phyloP scores from a whole-genome alignment of 2,888 invertebrate genomes.

The Macrosiphum euphorbiae region DNA sequence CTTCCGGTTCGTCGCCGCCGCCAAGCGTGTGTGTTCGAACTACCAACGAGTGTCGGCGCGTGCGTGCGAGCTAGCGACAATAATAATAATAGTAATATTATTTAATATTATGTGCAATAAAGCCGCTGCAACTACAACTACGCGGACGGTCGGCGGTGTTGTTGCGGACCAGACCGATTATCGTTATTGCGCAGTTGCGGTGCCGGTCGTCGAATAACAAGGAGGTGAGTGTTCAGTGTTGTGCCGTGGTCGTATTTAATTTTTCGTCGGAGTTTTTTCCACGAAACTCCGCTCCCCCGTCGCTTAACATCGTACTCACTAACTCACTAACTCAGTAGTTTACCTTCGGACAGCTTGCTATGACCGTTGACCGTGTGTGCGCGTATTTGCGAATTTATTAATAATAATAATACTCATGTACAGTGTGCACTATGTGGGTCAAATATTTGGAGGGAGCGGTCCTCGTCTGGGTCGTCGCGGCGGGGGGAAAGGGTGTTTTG shows the following conservation, averaged over 20 bases:
- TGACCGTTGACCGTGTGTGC: neutral
- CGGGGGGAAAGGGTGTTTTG: constrained; percentile 47
- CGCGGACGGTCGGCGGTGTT: constrained; percentile 5
- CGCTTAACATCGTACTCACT: neutral
- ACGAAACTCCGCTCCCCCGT: neutral
- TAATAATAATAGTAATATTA: neutral
- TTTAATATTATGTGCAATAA: neutral
- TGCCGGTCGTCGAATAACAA: neutral
- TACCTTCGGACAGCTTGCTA: neutral
- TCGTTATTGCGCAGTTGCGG: constrained; percentile 26
- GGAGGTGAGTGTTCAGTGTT: constrained; percentile 34
- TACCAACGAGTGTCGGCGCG: neutral
- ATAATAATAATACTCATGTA: neutral
- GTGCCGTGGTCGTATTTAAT: neutral
- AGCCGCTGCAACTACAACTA: neutral
- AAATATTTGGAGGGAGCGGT: constrained; percentile 30
- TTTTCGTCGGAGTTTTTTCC: neutral
- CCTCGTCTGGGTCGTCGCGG: neutral
- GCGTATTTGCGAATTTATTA: neutral
- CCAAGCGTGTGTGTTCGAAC: neutral
- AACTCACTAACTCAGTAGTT: neutral
- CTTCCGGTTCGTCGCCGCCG: neutral
- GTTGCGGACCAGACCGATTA: neutral
- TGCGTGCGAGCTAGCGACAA: neutral
- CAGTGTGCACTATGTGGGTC: constrained; percentile 1